Evolutionary conservation across 1,140 invertebrate species (phyloP), one percentile per base, ranked within the genome.

Genomic region (Maconellicoccus hirsutus): DNA sequence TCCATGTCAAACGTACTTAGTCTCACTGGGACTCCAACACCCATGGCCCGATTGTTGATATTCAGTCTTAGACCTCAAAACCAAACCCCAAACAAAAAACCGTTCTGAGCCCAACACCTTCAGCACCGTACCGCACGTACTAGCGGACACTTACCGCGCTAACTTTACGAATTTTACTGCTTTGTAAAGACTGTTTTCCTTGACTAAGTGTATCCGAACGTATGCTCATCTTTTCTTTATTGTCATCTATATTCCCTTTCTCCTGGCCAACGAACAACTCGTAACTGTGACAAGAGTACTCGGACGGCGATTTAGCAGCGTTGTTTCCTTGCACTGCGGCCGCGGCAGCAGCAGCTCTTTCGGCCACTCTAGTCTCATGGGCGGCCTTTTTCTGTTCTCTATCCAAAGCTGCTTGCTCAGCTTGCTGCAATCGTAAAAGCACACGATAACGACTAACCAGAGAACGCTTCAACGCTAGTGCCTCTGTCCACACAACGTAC

Each of bases 201-300:
- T 92, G 90, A 84, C 88, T 91, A 80, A 92, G 85, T 77, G 91
- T 92, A 75, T 91, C 90, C 78, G 91, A 94, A 78, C 90, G 85
- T 71, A 94, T 88, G 80, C 91, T 93, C 86, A 93, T 92, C 79
- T 90, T 89, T 79, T 95, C 92, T 78, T 87, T 87, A 83, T 93
- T 92, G 82, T 89, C 89, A 78, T 93, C 90, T 75, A 88, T 86
- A 78, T 89, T 89, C 74, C 88, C 88, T 75, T 90, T 90, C 75
- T 92, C 90, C 78, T 92, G 89, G 72, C 88, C 89, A 70, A 92
- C 89, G 81, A 92, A 94, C 69, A 93, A 81, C 80, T 94, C 92
- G 81, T 94, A 94, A 79, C 92, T 93, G 75, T 90, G 87, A 78
- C 89, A 91, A 16, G 92, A 94, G 78, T 89, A 92, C 77, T 89